These are phyloP conservation scores for Centropristis striata DNA, from an alignment of 2,113 vertebrate genomes.

Conservation along the genomic window DNA sequence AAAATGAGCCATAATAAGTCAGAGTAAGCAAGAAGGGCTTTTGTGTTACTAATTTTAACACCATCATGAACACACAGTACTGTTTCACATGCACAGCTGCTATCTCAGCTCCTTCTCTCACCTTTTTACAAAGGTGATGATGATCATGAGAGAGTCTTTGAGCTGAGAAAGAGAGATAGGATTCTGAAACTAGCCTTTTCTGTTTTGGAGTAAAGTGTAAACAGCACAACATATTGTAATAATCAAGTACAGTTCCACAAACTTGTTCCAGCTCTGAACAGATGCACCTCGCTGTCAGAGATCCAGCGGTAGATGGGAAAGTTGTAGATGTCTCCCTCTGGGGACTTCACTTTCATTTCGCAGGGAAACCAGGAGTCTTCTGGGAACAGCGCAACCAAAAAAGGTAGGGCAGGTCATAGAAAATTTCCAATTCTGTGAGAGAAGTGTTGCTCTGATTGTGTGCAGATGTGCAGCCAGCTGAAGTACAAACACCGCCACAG, in stretches of 20 bases:
- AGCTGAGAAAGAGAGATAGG: not conserved
- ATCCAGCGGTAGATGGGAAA: slow-evolving; percentile 62
- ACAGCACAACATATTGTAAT: not conserved
- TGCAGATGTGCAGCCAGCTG: not conserved
- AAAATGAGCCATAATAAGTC: too few species aligned
- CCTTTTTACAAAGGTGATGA: slow-evolving; percentile 1
- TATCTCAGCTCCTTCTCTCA: slow-evolving; percentile 13
- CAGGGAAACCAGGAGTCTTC: slow-evolving; percentile 53
- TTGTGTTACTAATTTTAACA: too few species aligned
- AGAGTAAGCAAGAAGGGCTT: too few species aligned
- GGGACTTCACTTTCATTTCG: slow-evolving; percentile 44
- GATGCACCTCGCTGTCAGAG: slow-evolving; percentile 3
- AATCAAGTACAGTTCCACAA: not conserved
- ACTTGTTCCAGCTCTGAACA: slow-evolving; percentile 38
- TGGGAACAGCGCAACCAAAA: slow-evolving; percentile 27
- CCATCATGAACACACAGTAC: not conserved
- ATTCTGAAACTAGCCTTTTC: not conserved
- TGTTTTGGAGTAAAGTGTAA: not conserved
- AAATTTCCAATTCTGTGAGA: not conserved
- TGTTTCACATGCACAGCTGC: not conserved
- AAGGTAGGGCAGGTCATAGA: slow-evolving; percentile 8
- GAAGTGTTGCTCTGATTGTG: not conserved
- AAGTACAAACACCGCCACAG: not conserved
- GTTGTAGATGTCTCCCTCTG: slow-evolving; percentile 16
- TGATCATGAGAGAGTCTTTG: not conserved